phyloP scores from a whole-genome alignment of 1,140 invertebrate genomes.

The Ylistrum balloti region DNA sequence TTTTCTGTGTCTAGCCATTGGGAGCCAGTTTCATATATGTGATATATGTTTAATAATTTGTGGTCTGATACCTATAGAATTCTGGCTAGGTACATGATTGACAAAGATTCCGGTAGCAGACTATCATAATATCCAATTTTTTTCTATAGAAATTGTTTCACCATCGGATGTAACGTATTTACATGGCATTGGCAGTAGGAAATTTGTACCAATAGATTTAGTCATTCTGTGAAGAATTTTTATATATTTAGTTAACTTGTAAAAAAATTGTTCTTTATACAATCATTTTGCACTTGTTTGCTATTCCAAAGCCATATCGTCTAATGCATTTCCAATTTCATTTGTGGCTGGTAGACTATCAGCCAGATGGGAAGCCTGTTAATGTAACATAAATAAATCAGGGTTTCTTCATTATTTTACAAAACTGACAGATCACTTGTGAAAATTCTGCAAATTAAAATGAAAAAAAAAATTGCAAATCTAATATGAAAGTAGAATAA shows the following conservation, averaged over 20 bases:
- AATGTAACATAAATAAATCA: background rate
- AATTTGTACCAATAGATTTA: background rate
- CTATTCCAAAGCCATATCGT: background rate
- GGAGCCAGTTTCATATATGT: background rate
- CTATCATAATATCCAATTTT: background rate
- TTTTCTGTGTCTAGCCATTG: background rate
- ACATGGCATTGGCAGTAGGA: background rate
- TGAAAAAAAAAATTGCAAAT: background rate
- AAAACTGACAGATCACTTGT: background rate
- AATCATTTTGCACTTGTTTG: background rate
- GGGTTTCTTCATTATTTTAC: background rate
- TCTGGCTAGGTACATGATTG: background rate
- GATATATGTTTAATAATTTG: background rate
- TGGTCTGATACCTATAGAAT: background rate
- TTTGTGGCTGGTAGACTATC: background rate
- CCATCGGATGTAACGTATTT: background rate
- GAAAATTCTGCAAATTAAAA: background rate
- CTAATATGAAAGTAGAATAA: background rate
- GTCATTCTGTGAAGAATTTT: background rate
- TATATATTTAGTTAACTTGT: background rate
- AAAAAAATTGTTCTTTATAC: background rate
- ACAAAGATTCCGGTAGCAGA: background rate
- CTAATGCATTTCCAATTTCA: conserved; percentile 20
- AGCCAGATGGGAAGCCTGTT: background rate
- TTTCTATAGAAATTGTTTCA: background rate